Evolutionary conservation across 2,888 invertebrate genomes (phyloP).

Genomic region (Tuberolachnus salignus): DNA sequence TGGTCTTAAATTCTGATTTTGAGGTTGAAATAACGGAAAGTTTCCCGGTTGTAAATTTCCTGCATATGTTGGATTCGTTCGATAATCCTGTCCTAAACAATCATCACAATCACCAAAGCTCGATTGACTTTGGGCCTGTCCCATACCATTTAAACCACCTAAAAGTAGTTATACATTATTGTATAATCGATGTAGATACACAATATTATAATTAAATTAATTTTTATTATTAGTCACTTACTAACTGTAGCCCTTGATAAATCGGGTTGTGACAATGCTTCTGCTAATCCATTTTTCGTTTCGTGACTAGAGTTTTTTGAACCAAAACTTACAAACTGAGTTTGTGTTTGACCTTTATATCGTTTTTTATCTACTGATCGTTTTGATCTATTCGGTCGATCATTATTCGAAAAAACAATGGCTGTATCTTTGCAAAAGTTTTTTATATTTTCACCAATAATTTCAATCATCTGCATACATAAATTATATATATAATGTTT

Average conservation of each 20-base stretch:
- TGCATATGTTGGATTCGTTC: slow-evolving; percentile 4
- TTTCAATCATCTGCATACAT: slow-evolving; percentile 18
- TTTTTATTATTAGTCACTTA: slow-evolving; percentile 64
- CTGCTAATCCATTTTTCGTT: slow-evolving; percentile 73
- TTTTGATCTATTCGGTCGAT: slow-evolving; percentile 13
- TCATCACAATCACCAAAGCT: slow-evolving; percentile 74
- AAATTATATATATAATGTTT: not conserved
- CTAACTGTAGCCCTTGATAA: slow-evolving; percentile 75
- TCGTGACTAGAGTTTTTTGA: slow-evolving; percentile 62
- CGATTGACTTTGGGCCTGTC: slow-evolving; percentile 87
- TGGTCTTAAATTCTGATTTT: slow-evolving; percentile 18
- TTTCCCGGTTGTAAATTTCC: not conserved
- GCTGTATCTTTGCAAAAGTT: slow-evolving; percentile 28
- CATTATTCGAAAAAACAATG: not conserved
- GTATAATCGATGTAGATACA: not conserved
- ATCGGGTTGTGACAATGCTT: slow-evolving; percentile 78
- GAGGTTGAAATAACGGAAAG: not conserved
- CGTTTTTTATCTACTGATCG: slow-evolving; percentile 34
- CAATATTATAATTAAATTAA: not conserved
- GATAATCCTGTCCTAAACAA: slow-evolving; percentile 62
- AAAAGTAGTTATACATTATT: slow-evolving; percentile 59
- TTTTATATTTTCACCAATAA: slow-evolving; percentile 33
- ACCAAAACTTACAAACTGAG: slow-evolving; percentile 78
- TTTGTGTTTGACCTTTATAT: slow-evolving; percentile 78
- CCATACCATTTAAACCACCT: slow-evolving; percentile 85